These are phyloP conservation scores for Saiga tatarica DNA, from an alignment of 2,113 vertebrate genomes.

Conservation along the genomic window DNA sequence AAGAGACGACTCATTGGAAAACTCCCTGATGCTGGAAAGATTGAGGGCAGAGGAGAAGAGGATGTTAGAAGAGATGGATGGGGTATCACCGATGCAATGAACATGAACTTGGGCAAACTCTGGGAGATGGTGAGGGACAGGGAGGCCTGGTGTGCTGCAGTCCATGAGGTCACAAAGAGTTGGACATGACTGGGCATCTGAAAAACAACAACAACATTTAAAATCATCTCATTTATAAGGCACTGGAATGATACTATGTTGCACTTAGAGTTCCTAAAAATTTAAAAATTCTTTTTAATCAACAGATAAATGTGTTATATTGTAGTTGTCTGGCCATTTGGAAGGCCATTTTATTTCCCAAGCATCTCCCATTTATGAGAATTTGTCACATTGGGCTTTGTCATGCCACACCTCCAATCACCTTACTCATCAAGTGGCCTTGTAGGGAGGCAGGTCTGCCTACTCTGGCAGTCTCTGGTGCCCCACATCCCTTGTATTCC, in stretches of 20 bases:
- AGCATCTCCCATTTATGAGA: neutral
- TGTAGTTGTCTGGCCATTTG: neutral
- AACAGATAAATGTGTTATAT: neutral
- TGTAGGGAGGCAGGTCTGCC: too few relatives aligned
- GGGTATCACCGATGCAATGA: neutral
- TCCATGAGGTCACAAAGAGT: neutral
- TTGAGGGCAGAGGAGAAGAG: neutral
- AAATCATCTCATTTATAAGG: neutral
- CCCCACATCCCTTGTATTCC: neutral
- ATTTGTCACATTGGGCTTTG: neutral
- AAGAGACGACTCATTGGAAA: neutral
- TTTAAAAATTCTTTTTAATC: neutral
- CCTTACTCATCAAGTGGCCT: neutral
- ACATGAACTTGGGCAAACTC: neutral
- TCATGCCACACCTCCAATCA: accelerated
- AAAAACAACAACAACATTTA: neutral
- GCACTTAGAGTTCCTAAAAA: neutral
- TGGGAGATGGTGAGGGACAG: neutral
- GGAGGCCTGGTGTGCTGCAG: neutral
- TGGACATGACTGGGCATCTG: neutral
- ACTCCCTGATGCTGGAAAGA: neutral
- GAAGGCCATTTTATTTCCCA: neutral
- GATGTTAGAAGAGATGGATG: neutral
- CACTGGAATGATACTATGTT: neutral
- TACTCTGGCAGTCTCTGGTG: too few relatives aligned